A percentile compares a stretch with the other conserved stretches of the same genome.
These are phyloP conservation scores for Aldrovandia affinis DNA, from an alignment of 2,797 vertebrate genomes.

Conservation along the genomic window DNA sequence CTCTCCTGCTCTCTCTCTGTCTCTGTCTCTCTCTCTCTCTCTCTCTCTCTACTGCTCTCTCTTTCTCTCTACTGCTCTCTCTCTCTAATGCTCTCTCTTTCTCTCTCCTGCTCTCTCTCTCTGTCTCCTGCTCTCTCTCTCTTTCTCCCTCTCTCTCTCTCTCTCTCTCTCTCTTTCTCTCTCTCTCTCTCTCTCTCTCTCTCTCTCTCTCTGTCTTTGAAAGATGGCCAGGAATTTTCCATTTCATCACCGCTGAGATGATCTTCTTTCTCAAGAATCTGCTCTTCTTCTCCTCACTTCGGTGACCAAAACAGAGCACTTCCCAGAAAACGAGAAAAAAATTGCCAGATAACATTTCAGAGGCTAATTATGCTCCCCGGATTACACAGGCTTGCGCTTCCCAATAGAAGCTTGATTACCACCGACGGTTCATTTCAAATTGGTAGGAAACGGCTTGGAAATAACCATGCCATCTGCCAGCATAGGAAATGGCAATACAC, in stretches of 20 bases:
- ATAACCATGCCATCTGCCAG: constrained; percentile 38
- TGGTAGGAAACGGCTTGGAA: constrained; percentile 61
- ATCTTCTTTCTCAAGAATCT: constrained; percentile 23
- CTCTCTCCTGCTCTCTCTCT: no score
- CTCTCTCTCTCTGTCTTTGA: constrained; percentile 2
- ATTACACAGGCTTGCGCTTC: constrained; percentile 51
- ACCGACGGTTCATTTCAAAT: constrained; percentile 61
- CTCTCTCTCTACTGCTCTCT: not conserved
- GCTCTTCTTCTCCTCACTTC: not conserved
- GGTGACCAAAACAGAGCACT: constrained; percentile 29
- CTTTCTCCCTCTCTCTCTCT: constrained; percentile 28
- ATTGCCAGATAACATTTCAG: constrained; percentile 32
- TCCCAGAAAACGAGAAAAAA: constrained; percentile 41
- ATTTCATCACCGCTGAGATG: constrained; percentile 52
- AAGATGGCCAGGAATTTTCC: constrained; percentile 51
- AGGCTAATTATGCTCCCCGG: constrained; percentile 47
- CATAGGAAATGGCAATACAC: not conserved
- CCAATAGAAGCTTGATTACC: constrained; percentile 52
- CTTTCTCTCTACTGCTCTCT: constrained; percentile 40
- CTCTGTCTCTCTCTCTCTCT: constrained; percentile 25
- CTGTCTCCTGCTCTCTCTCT: constrained; percentile 44
- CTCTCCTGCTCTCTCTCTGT: constrained; percentile 42
- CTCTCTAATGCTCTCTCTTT: no score
- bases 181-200: constrained; percentile 42
- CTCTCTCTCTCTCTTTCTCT: not conserved